Evolutionary conservation across 2,113 vertebrate species (phyloP), one percentile per base, ranked within the genome.

Genomic region (Charina bottae): DNA sequence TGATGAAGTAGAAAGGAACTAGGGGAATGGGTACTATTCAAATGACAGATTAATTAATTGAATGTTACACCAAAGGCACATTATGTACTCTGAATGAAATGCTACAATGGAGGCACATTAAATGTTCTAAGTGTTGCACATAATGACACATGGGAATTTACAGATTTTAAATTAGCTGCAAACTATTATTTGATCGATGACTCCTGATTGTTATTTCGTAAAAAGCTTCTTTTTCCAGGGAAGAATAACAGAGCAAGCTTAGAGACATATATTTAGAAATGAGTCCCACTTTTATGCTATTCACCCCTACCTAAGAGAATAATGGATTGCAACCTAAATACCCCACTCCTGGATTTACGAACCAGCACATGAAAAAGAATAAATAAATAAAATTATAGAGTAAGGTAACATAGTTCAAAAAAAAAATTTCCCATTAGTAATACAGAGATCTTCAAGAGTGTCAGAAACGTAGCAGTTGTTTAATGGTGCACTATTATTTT

Each of bases 101-200:
- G 62, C 64, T 56, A 95, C 28, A 83, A 24, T 2, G 72, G 91
- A 94, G 89, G 37, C 89, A 72, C 2, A 92, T 94, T 96, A 93
- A 96, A 94, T 96, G 13, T 89, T 92, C 2, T 46, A 92, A 94
- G 72, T 93, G 68, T 53, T 94, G 89, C 90, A 84, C 72, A 91
- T 55, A 94, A 93, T 21, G 88, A 55, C 23, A 46, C 42, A 46
- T 28, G 89, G 88, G 90, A 94, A 94, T 95, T 94, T 96, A 93
- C 62, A 95, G 90, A 89, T 93, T 46, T 90, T 95, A 96, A 93
- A 95, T 94, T 96, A 96, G 19, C 89, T 89, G 84, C 90, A 96
- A 94, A 91, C 92, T 96, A 88, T 96, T 95, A 58, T 84, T 92
- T 90, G 59, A 93, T 89, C 92, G 92, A 95, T 93, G 92, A 56